phyloP scores from a whole-genome alignment of 2,888 invertebrate genomes.

The Priocnemis perturbator region DNA sequence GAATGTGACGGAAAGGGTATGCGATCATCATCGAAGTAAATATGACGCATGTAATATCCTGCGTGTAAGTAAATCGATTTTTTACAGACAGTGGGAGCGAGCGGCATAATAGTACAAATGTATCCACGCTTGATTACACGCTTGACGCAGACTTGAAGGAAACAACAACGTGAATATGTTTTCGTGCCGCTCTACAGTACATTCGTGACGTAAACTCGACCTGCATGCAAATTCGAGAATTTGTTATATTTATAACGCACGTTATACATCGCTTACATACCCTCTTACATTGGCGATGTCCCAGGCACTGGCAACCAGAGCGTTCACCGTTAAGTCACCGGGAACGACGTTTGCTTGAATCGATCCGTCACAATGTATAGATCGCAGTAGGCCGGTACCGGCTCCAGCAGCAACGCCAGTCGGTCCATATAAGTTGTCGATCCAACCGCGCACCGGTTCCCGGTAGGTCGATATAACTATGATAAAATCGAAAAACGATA shows the following conservation, averaged over 20 bases:
- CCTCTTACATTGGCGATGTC: slow-evolving; percentile 77
- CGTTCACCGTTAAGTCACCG: slow-evolving; percentile 89
- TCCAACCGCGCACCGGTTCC: slow-evolving; percentile 89
- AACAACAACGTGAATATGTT: no score
- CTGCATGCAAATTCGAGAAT: no score
- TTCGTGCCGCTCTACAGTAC: no score
- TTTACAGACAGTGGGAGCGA: no score
- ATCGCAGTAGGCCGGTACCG: slow-evolving; percentile 86
- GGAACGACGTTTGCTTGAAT: slow-evolving; percentile 89
- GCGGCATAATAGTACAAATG: no score
- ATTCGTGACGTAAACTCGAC: no score
- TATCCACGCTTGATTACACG: no score
- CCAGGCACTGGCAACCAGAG: slow-evolving; percentile 88
- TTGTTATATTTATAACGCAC: not conserved
- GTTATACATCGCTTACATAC: slow-evolving; percentile 19
- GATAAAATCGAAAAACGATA: slow-evolving; percentile 38
- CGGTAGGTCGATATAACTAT: slow-evolving; percentile 82
- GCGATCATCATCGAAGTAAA: no score
- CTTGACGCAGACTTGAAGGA: no score
- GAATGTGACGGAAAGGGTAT: no score
- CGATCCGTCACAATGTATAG: slow-evolving; percentile 83
- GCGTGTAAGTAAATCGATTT: no score
- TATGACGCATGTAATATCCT: no score
- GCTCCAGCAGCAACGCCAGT: slow-evolving; percentile 85
- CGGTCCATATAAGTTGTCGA: slow-evolving; percentile 93